These are phyloP conservation scores for Abrostola triplasia DNA, from an alignment of 2,888 invertebrate genomes.

Conservation along the genomic window DNA sequence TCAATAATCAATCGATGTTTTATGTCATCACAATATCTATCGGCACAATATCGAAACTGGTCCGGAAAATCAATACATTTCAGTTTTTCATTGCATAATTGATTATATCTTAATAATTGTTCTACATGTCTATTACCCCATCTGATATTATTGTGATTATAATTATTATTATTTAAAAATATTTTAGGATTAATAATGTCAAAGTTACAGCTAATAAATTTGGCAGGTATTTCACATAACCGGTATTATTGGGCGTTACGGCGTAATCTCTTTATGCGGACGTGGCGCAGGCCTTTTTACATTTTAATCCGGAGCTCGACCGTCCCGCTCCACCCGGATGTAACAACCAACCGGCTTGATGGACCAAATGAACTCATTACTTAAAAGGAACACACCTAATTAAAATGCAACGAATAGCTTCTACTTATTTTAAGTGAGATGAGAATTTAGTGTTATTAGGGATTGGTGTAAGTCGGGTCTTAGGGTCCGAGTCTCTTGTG, in stretches of 20 bases:
- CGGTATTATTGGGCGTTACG: conserved; percentile 61
- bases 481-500: conserved; percentile 6
- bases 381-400: conserved; percentile 42
- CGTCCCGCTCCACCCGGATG: conserved; percentile 15
- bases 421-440: conserved; percentile 44
- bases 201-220: not conserved
- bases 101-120: no score
- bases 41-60: no score
- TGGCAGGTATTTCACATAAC: conserved; percentile 59
- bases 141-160: no score
- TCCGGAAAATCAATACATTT: no score
- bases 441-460: conserved; percentile 28
- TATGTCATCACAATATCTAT: no score
- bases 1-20: no score
- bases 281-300: conserved; percentile 49
- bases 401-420: conserved; percentile 45
- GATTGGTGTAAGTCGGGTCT: conserved; percentile 17
- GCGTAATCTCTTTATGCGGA: conserved; percentile 57
- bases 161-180: no score
- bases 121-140: no score
- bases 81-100: no score
- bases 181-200: no score
- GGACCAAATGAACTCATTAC: conserved; percentile 52
- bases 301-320: conserved; percentile 55
- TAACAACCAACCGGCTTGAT: conserved; percentile 31